These are phyloP conservation scores for Nycteola revayana DNA, from an alignment of 2,888 invertebrate species.

Conservation along the genomic window DNA sequence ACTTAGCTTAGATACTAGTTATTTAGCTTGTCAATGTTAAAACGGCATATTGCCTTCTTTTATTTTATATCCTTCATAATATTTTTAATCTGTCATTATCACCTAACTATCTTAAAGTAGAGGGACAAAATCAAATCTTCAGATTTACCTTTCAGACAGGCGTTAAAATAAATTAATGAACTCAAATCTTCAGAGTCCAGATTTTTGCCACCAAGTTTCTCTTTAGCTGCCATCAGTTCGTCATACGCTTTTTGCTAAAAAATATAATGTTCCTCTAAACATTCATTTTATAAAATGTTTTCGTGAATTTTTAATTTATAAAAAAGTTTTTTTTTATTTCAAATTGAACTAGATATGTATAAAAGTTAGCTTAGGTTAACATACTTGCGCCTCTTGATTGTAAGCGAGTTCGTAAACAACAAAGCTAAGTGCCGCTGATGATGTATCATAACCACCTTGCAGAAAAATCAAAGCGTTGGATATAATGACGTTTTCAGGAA, in stretches of 20 bases:
- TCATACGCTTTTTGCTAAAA: constrained; percentile 46
- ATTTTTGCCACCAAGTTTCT: constrained; percentile 24
- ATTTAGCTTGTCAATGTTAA: too few relatives aligned
- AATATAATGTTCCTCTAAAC: background rate
- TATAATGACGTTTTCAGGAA: constrained; percentile 37
- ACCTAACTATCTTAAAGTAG: too few relatives aligned
- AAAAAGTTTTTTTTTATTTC: too few relatives aligned
- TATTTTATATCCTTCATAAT: too few relatives aligned
- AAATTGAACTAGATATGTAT: too few relatives aligned
- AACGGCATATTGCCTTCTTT: too few relatives aligned
- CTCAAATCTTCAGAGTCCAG: constrained; percentile 31
- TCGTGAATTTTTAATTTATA: too few relatives aligned
- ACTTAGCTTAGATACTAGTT: too few relatives aligned
- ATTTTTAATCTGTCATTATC: too few relatives aligned
- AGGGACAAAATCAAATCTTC: too few relatives aligned
- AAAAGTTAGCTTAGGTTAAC: background rate
- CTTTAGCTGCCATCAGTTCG: constrained; percentile 42
- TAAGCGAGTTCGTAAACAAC: constrained; percentile 46
- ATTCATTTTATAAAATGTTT: too few relatives aligned
- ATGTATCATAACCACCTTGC: constrained; percentile 58
- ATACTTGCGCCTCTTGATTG: constrained; percentile 46
- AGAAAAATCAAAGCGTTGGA: constrained; percentile 57
- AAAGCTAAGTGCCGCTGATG: constrained; percentile 35
- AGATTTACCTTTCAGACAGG: constrained; percentile 48
- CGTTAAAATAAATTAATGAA: constrained; percentile 40